Percentiles rank a stretch among this genome's conserved stretches.
phyloP scores from a whole-genome alignment of 2,888 invertebrate genomes.

The Tipula helvola region DNA sequence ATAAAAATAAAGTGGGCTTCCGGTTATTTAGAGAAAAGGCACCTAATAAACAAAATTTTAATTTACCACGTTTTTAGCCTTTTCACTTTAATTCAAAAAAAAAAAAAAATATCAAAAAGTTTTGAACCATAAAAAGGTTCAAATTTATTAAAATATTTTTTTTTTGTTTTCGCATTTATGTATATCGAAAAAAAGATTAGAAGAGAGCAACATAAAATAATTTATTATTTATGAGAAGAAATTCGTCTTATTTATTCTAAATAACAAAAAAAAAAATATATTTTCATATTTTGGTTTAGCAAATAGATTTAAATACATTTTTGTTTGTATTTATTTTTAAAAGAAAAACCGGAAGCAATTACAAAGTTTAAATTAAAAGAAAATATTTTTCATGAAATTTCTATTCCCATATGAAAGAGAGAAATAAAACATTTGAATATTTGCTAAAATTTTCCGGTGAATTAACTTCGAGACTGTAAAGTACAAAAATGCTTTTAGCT shows the following conservation, averaged over 20 bases:
- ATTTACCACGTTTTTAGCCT: background rate
- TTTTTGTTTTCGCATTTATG: background rate
- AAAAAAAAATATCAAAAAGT: background rate
- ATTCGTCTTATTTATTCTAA: background rate
- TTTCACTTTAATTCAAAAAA: background rate
- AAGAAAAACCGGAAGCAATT: background rate
- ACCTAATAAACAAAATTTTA: background rate
- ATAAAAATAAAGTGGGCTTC: background rate
- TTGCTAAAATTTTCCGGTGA: background rate
- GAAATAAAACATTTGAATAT: background rate
- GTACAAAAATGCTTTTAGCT: background rate
- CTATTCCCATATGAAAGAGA: background rate
- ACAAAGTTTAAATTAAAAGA: background rate
- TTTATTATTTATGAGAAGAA: background rate
- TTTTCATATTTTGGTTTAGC: background rate
- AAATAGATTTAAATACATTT: background rate
- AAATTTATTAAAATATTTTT: background rate
- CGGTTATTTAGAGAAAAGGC: background rate
- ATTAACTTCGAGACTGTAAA: background rate
- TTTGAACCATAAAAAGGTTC: background rate
- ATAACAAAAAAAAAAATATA: background rate
- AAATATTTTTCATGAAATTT: background rate
- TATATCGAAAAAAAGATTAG: background rate
- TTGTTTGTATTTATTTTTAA: background rate
- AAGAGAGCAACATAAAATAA: background rate